Conservation (phyloP, 2,888 invertebrate genomes). For the Cylloceria caligata region DNA sequence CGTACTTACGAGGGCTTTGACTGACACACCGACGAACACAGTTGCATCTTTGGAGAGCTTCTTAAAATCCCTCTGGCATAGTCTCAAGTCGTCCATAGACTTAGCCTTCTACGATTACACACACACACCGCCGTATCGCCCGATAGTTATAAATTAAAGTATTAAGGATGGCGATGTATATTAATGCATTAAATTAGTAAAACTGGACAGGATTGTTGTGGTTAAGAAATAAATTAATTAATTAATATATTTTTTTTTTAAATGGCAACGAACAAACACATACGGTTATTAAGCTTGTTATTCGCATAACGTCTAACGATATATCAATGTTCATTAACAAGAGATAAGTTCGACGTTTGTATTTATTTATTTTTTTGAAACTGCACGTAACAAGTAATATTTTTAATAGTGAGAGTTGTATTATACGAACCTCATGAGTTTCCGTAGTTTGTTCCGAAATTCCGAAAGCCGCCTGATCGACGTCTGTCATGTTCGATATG, state of each 20-base stretch:
- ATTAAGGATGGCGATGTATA: not conserved
- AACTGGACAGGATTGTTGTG: conserved; percentile 35
- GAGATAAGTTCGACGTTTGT: conserved; percentile 8
- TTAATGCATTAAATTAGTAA: conserved; percentile 23
- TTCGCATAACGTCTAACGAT: conserved; percentile 21
- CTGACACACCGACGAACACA: conserved; percentile 87
- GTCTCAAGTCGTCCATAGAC: conserved; percentile 85
- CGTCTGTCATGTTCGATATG: conserved; percentile 86
- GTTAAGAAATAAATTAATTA: conserved; percentile 43
- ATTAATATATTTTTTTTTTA: conserved; percentile 8
- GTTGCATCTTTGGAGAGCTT: conserved; percentile 78
- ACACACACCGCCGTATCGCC: conserved; percentile 63
- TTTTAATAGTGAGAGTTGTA: conserved; percentile 42
- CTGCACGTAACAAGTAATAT: not conserved
- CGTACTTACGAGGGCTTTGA: conserved; percentile 88
- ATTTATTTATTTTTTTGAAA: conserved; percentile 1
- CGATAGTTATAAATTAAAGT: conserved; percentile 56
- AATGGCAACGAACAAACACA: conserved; percentile 40
- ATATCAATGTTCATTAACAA: conserved; percentile 21
- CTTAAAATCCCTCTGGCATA: conserved; percentile 81
- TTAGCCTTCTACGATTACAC: conserved; percentile 85
- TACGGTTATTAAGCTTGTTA: conserved; percentile 20
- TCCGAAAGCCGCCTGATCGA: conserved; percentile 79
- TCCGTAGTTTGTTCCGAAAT: conserved; percentile 78
- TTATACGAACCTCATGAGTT: conserved; percentile 80